Evolutionary conservation across 1,140 invertebrate genomes (phyloP).

Genomic region (Drosophila gunungcola): DNA sequence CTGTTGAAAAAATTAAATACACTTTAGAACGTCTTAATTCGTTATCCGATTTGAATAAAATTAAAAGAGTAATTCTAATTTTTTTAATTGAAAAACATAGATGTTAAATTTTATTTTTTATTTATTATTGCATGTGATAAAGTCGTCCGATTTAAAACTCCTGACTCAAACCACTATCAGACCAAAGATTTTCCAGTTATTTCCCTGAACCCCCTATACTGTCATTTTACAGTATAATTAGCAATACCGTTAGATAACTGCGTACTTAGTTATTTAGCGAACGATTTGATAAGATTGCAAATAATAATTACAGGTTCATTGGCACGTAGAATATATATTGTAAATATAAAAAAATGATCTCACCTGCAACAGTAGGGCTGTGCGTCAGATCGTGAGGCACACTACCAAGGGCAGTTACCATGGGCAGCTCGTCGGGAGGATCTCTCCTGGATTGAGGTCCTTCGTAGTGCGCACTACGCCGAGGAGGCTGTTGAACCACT

Average conservation of each 20-base stretch:
- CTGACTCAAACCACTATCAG: too few relatives aligned
- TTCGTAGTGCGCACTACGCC: conserved; percentile 63
- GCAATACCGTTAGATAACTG: not conserved
- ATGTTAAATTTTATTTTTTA: too few relatives aligned
- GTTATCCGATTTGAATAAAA: too few relatives aligned
- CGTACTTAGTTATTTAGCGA: not conserved
- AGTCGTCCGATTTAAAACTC: too few relatives aligned
- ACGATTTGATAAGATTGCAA: conserved; percentile 21
- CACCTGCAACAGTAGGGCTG: conserved; percentile 48
- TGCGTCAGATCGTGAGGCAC: conserved; percentile 34
- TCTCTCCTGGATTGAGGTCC: conserved; percentile 14
- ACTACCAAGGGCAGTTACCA: conserved; percentile 47
- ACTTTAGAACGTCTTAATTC: too few relatives aligned
- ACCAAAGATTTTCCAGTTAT: too few relatives aligned
- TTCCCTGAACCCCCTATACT: too few relatives aligned
- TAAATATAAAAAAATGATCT: conserved; percentile 22
- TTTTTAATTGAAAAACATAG: too few relatives aligned
- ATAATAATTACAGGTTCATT: conserved; percentile 4
- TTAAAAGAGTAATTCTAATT: too few relatives aligned
- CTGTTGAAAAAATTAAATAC: too few relatives aligned
- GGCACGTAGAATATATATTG: conserved; percentile 7
- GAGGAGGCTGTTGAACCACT: conserved; percentile 67
- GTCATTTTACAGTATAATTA: conserved; percentile 5
- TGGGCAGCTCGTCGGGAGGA: conserved; percentile 49
- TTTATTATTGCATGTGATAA: too few relatives aligned